Evolutionary conservation across 2,888 invertebrate species (phyloP).

Genomic region (Adelognathus sp.): DNA sequence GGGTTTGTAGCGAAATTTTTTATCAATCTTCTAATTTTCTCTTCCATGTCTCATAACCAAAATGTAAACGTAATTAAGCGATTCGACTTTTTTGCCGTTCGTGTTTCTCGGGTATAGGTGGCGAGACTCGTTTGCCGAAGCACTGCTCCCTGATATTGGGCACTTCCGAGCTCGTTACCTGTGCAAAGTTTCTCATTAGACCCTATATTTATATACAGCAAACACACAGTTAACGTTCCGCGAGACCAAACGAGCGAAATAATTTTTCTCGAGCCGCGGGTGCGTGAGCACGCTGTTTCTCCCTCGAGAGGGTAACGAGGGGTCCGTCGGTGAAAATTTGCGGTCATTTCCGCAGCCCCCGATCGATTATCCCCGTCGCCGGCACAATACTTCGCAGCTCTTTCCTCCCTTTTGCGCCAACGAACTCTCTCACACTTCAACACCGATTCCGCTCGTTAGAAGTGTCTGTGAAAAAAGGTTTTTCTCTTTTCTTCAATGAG

Average conservation of each 20-base stretch:
- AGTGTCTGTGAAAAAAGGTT: not conserved
- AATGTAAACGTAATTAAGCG: not conserved
- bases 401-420: conserved; percentile 4
- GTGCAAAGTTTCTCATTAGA: not conserved
- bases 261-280: conserved; percentile 8
- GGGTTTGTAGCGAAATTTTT: not conserved
- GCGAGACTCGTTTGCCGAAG: not conserved
- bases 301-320: conserved; percentile 42
- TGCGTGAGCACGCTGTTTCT: not conserved
- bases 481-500: not conserved
- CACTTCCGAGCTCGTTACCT: not conserved
- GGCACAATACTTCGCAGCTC: not conserved
- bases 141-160: not conserved
- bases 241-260: conserved; percentile 13
- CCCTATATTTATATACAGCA: no score
- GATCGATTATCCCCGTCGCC: conserved; percentile 45
- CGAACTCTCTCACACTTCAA: conserved; percentile 25
- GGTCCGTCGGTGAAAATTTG: conserved; percentile 45
- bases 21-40: not conserved
- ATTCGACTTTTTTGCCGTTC: not conserved
- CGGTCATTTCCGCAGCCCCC: conserved; percentile 51
- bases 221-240: not conserved
- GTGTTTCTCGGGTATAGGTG: not conserved
- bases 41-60: not conserved
- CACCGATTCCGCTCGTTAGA: conserved; percentile 32